Evolutionary conservation across 37 sponge, comb jelly and placozoan species (phyloP), one percentile per base, ranked within the genome.

Genomic region (Beroe forskalii): DNA sequence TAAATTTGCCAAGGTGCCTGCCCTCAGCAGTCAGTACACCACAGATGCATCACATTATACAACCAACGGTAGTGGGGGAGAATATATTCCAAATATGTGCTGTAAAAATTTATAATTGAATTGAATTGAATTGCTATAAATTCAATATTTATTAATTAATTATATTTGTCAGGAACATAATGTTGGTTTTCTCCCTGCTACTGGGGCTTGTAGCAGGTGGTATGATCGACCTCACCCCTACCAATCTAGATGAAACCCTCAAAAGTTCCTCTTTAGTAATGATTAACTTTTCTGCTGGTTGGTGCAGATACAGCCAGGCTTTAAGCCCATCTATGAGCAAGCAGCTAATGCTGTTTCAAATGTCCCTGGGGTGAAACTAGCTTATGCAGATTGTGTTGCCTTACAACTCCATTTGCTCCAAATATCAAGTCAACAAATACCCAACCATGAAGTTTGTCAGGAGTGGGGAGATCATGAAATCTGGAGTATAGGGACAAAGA

Each of bases 291-390:
- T 80, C 86, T 0, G 86, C 86, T 12, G 86, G 86, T 4, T 80
- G 92, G 92, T 99, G 99, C 90, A 91, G 97, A 40, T 99, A 93
- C 83, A 99, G 99, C 91, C 95, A 95, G 67, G 90, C 90, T 90
- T 92, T 99, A 20, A 93, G 62, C 99, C 99, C 4, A 92, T 99
- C 40, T 99, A 94, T 91, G 95, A 99, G 72, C 90, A 99, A 67
- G 92, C 96, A 12, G 95, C 99, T 4, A 93, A 93, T 62, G 62
- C 41, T 6, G 23, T 90, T 20, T 27, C 41, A 62, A 36, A 48
- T n/a, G 36, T 25, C 30, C 48, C 43, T 12, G 86, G 86, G 24
- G 86, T 80, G 3, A 44, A 41, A n/a, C 60, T 80, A 6, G 86
- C 60, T 8, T 80, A 80, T 80, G 86, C 60, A 25, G 86, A 80